phyloP scores from a whole-genome alignment of 2,797 vertebrate species.

The Eurystomus glaucurus region DNA sequence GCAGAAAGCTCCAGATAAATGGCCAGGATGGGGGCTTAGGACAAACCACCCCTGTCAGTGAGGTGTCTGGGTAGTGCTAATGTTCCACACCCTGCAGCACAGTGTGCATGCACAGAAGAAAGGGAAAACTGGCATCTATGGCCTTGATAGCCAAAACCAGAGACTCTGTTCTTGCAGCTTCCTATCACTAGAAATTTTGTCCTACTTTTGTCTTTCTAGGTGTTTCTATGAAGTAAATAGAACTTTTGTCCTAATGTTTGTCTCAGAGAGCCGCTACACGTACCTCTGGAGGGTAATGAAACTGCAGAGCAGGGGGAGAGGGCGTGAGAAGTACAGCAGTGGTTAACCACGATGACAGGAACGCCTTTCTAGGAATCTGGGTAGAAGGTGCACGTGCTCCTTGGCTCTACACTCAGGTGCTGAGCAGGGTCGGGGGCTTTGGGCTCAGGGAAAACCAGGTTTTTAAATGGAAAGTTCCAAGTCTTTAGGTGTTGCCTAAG shows the following conservation, averaged over 20 bases:
- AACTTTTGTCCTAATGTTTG: not conserved
- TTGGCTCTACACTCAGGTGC: not conserved
- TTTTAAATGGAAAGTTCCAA: not conserved
- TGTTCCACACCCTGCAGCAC: not conserved
- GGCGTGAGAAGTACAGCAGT: not conserved
- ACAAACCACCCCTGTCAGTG: not conserved
- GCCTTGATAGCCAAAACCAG: not conserved
- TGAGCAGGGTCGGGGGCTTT: not conserved
- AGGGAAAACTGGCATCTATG: not conserved
- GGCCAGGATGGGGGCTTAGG: not conserved
- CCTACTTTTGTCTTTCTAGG: not conserved
- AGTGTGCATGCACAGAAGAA: not conserved
- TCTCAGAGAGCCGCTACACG: not conserved
- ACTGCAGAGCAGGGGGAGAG: not conserved
- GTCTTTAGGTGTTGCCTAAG: not conserved
- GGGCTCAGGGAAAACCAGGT: rapidly evolving
- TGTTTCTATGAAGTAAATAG: not conserved
- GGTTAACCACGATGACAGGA: not conserved
- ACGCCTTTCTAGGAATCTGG: not conserved
- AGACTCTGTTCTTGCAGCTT: not conserved
- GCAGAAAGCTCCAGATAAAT: not conserved
- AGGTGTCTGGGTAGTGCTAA: not conserved
- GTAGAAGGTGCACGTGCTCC: rapidly evolving
- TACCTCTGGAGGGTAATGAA: not conserved
- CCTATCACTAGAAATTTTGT: not conserved